Base-by-base conservation (phyloP, 2,113 vertebrate genomes). In the Neoarius graeffei region DNA sequence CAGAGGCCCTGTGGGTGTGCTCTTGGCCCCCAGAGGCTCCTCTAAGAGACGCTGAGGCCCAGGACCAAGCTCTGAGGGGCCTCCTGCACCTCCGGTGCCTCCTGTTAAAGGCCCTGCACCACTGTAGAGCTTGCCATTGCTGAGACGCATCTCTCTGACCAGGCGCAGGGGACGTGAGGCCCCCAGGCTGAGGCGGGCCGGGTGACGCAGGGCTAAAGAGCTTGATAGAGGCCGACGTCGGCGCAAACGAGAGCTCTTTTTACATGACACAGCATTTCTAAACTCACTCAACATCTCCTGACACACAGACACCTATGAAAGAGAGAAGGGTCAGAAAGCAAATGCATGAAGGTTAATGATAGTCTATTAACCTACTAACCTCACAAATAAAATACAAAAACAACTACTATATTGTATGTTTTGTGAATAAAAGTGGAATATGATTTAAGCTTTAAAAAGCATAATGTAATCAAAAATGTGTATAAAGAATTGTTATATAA, bases 261-360 rank as follows among this genome's bases (percentile, higher is more conserved):
- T 97, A 89, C 97, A 98, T 14, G 97, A 97, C 64, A 97, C 96
- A 0, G 96, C 97, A 35, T 97, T 97, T 15, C 96, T 94, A 64
- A 98, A 96, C 91, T 98, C 97, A 0, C 95, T 96, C 88, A 98
- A 87, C 97, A 98, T 98, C 95, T 98, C 97, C 93, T 97, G 97
- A 92, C 97, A 97, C 35, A 98, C 96, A 0, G 97, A 98, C 30
- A 97, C 96, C 97, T 98, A 88, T n/a, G 83, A 81, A 42, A 81
- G 83, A 85, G 84, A 87, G 88, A 69, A 27, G 1, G 1, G 25
- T 19, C 30, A 13, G 3, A 19, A 84, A 54, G 56, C 56, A 60
- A 62, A 71, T 52, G 64, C 19, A 57, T 14, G 14, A 9, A 42
- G 50, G 27, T 56, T 23, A 20, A 71, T 5, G 48, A 25, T 27